Evolutionary conservation across 2,797 vertebrate genomes (phyloP), one percentile per base, ranked within the genome.

Genomic region (Naso thynnoides): DNA sequence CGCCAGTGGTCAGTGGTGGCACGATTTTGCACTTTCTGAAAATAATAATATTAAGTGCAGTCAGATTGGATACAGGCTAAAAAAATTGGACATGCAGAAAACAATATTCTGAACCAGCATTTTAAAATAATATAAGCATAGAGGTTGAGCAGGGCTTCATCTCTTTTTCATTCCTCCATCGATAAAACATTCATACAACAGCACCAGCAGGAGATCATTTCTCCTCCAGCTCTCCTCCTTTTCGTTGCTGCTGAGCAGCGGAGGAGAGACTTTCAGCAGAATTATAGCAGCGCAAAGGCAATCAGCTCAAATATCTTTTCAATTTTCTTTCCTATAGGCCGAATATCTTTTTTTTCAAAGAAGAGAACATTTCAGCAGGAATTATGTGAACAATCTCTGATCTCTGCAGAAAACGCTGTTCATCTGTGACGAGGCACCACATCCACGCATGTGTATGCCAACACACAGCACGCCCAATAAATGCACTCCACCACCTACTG

Each of bases 131-230:
- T 76, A 70, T 64, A 79, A 63, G 54, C 52, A 63, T n/a, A 76
- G 78, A 76, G 70, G 60, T 79, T 78, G 45, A 81, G 73, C 49
- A 64, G 59, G 69, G 75, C 76, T 58, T 84, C 73, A 71, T 87
- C 54, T 81, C 78, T 86, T 86, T 92, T 84, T 85, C 66, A 84
- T 82, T 66, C 74, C 54, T 70, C 72, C 78, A 78, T 84, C 75
- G 71, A 87, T 89, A 86, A 90, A 89, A 91, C 80, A 89, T 92
- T 91, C 76, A 90, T 87, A 82, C 65, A 79, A 62, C 84, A 77
- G 77, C 78, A 82, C 52, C 83, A 83, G 86, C 87, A 76, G 76
- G 76, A 90, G 78, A 86, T 88, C 79, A 85, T 73, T 84, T 68
- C 80, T 81, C 70, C 79, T 67, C 77, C 49, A 33, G 76, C 78